A percentile compares a stretch with the other conserved stretches of the same genome.
These are phyloP conservation scores for Cecidostiba fungosa DNA, from an alignment of 2,888 invertebrate genomes.

Conservation along the genomic window DNA sequence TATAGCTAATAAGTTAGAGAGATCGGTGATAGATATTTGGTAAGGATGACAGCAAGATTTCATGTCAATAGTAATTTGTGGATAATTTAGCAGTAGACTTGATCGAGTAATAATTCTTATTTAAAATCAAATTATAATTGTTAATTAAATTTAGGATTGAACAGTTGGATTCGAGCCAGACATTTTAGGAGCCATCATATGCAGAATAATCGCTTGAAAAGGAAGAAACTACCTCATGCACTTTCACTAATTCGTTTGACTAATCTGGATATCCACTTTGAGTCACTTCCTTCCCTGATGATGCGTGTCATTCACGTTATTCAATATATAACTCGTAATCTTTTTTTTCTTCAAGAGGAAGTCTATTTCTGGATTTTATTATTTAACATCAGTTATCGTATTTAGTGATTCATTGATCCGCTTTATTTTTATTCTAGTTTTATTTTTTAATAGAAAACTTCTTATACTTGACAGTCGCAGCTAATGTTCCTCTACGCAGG, in stretches of 20 bases:
- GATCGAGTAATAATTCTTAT: too few species aligned
- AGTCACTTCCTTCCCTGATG: conserved; percentile 46
- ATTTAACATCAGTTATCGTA: background rate
- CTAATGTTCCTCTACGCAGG: background rate
- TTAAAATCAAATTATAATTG: too few species aligned
- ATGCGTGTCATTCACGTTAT: background rate
- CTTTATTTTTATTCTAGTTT: background rate
- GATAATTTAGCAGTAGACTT: too few species aligned
- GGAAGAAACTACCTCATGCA: background rate
- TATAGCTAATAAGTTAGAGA: too few species aligned
- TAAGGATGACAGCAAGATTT: too few species aligned
- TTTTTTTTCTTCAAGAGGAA: background rate
- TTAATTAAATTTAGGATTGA: too few species aligned
- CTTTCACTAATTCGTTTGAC: conserved; percentile 54
- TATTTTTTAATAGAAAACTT: too few species aligned
- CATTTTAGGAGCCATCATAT: too few species aligned
- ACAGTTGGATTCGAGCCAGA: too few species aligned
- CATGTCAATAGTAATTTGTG: too few species aligned
- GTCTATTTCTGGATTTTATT: background rate
- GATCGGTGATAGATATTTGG: too few species aligned
- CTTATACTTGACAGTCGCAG: background rate
- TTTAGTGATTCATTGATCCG: too few species aligned
- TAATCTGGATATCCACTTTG: conserved; percentile 56
- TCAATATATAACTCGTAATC: background rate
- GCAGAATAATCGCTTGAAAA: conserved; percentile 2